Base-by-base conservation (phyloP, 2,797 vertebrate genomes). In the Platyrinchus mystaceus region DNA sequence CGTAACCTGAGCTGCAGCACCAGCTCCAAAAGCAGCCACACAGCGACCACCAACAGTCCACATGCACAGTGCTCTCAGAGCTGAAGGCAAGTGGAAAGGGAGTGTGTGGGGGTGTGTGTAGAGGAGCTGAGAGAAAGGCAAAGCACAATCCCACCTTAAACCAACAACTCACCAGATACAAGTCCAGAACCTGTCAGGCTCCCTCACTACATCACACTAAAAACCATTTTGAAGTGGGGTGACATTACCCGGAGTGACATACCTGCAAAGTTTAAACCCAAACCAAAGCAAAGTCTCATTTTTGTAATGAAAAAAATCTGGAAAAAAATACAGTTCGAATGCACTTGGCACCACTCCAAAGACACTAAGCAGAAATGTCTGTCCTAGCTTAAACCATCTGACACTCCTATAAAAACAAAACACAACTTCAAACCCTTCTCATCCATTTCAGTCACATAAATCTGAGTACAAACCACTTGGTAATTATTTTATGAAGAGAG, bases 1-100 rank as follows among this genome's bases (percentile, higher is more conserved):
- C 4, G 8, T 59, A 89, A 92, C 83, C 27, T 18, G 56, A 91
- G 74, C 80, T 89, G 83, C 68, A 88, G 83, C 49, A 77, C 34
- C 41, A 58, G 60, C 66, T 85, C 79, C 4, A 2, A 5, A 32
- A 69, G 58, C 81, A 66, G 63, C 22, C 69, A 36, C 49, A 36
- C 13, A 39, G 44, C 37, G 12, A 64, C 50, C 7, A 1, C 2
- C 3, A 16, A 16, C 14, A 43, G 6, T 12, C 32, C 28, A 37
- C 27, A 6, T 1, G 15, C 14, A 4, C 27, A 34, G 4, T 6
- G 14, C 37, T 24, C 74, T 30, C 3, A 0, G 63, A 89, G 37
- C 34, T 90, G 68, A 64, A 84, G 28, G 47, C 18, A 52, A 78
- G 23, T 7, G 23, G 28, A 75, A 78, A 79, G n/a, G 26, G 36